These are phyloP conservation scores for Slavum lentiscoides DNA, from an alignment of 2,888 invertebrate species.

Conservation along the genomic window DNA sequence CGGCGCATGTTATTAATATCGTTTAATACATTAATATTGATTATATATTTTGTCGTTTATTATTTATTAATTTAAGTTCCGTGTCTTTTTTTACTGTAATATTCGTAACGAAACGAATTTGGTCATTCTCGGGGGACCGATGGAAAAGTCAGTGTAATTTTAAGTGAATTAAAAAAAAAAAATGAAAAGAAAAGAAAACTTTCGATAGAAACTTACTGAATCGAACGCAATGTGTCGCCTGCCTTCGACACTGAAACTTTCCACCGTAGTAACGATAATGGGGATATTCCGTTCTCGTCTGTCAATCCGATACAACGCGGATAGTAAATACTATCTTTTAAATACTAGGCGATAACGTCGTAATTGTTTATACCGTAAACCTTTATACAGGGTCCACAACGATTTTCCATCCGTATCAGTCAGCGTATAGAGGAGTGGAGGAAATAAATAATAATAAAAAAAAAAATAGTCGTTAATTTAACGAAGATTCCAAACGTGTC, in stretches of 20 bases:
- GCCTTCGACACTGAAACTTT: constrained; percentile 2
- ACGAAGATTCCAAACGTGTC: constrained; percentile 22
- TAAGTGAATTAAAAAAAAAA: constrained; percentile 21
- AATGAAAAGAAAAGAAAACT: neutral
- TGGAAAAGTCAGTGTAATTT: neutral
- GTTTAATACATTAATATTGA: too few relatives aligned
- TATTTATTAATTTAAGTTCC: too few relatives aligned
- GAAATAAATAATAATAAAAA: too few relatives aligned
- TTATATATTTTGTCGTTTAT: too few relatives aligned
- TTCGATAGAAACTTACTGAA: neutral
- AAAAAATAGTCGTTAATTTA: constrained; percentile 25
- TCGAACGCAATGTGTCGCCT: neutral
- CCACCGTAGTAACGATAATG: neutral
- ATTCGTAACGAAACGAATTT: neutral
- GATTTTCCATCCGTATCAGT: too few relatives aligned
- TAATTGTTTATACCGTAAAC: too few relatives aligned
- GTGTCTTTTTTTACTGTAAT: too few relatives aligned
- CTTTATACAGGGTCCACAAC: too few relatives aligned
- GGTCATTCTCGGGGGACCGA: neutral
- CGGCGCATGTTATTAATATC: too few relatives aligned
- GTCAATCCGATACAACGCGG: neutral
- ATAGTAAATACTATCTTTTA: neutral
- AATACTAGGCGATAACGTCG: neutral
- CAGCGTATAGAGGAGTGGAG: too few relatives aligned
- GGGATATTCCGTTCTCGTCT: neutral